Percentiles rank a stretch among this genome's conserved stretches.
phyloP scores from a whole-genome alignment of 2,797 vertebrate genomes.

The Hylomyscus alleni region DNA sequence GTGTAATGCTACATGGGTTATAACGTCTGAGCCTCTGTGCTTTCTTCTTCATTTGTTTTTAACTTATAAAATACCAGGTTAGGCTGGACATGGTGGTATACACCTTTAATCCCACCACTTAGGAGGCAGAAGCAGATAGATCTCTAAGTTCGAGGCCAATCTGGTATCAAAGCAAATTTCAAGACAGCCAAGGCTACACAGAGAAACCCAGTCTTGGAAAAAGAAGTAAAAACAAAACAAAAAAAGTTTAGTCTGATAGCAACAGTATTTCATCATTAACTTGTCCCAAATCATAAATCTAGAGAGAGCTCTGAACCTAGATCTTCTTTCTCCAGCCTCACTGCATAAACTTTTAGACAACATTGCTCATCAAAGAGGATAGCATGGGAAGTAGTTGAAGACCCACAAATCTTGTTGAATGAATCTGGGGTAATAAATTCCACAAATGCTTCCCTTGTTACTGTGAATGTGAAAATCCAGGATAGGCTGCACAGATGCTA shows the following conservation, averaged over 20 bases:
- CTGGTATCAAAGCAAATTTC: background rate
- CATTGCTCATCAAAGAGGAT: background rate
- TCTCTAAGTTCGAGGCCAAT: background rate
- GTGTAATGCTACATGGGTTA: conserved; percentile 5
- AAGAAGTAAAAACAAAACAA: background rate
- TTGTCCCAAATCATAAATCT: background rate
- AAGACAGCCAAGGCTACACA: background rate
- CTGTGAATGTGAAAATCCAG: background rate
- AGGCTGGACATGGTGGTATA: background rate
- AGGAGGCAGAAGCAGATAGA: background rate
- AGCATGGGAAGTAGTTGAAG: background rate
- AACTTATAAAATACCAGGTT: background rate
- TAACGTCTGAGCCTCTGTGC: background rate
- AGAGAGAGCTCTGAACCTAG: background rate
- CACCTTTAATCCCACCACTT: no score
- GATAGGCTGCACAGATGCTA: background rate
- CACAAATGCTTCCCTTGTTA: background rate
- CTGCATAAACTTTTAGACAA: background rate
- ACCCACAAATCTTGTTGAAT: background rate
- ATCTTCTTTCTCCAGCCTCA: background rate
- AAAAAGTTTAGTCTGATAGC: background rate
- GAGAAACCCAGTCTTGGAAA: background rate
- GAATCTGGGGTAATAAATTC: background rate
- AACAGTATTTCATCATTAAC: background rate
- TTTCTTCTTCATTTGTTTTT: background rate